These are phyloP conservation scores for Noctilio leporinus DNA, from an alignment of 2,113 vertebrate species.

Conservation along the genomic window DNA sequence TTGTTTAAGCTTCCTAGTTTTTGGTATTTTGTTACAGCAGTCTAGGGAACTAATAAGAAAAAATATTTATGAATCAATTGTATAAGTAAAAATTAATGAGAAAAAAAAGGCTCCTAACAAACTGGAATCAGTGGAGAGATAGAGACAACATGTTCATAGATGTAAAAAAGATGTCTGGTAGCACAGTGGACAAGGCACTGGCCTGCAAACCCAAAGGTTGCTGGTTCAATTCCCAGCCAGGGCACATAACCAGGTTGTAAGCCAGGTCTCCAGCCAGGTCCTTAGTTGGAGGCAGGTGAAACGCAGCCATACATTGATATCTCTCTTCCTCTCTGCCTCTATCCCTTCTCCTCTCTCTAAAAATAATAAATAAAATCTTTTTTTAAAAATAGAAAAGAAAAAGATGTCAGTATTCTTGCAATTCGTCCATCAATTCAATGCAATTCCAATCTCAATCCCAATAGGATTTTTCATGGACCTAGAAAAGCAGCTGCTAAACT, in stretches of 20 bases:
- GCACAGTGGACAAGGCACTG: no score
- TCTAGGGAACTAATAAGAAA: not conserved
- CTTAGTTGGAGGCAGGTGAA: no score
- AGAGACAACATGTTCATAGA: not conserved
- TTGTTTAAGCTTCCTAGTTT: not conserved
- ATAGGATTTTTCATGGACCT: not conserved
- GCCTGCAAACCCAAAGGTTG: no score
- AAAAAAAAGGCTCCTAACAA: not conserved
- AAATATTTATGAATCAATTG: not conserved
- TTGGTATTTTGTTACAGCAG: not conserved
- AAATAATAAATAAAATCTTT: no score
- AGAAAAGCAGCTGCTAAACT: not conserved
- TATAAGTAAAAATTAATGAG: not conserved
- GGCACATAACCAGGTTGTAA: no score
- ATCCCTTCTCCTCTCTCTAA: no score
- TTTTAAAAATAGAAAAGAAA: no score
- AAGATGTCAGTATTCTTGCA: not conserved
- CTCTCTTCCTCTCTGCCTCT: no score
- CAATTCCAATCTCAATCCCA: not conserved
- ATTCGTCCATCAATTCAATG: not conserved
- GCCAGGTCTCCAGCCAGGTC: no score
- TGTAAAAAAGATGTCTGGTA: not conserved
- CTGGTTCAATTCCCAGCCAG: no score
- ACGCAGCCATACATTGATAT: no score
- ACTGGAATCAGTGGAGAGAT: not conserved